Evolutionary conservation across 2,113 vertebrate species (phyloP).

Genomic region (Cranoglanis bouderius): DNA sequence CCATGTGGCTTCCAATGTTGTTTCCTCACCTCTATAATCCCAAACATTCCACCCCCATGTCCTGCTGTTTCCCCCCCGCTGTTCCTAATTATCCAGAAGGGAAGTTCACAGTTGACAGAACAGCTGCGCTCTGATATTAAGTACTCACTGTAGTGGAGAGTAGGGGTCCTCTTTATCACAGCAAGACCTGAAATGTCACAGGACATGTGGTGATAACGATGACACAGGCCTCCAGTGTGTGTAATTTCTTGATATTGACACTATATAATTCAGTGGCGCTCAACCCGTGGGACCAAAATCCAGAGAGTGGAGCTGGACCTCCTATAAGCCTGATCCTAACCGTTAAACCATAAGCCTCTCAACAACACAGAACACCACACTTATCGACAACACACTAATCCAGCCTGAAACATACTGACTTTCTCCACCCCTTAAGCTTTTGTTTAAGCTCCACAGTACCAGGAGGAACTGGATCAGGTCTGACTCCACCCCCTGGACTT

Average conservation of each 20-base stretch:
- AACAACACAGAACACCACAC: neutral
- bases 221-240: neutral
- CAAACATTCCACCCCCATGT: neutral
- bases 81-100: constrained; percentile 61
- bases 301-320: neutral
- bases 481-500: neutral
- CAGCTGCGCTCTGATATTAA: constrained; percentile 63
- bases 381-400: neutral
- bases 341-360: neutral
- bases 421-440: neutral
- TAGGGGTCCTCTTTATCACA: constrained; percentile 49
- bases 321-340: neutral
- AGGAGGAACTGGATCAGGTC: neutral
- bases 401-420: neutral
- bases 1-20: neutral
- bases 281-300: neutral
- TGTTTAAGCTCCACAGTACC: neutral
- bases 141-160: constrained; percentile 51
- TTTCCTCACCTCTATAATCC: constrained; percentile 2
- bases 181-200: constrained; percentile 63
- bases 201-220: constrained; percentile 45
- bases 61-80: neutral
- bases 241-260: neutral
- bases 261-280: neutral
- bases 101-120: constrained; percentile 62